Conservation (phyloP, 2,888 invertebrate genomes). For the Thymelicus sylvestris region DNA sequence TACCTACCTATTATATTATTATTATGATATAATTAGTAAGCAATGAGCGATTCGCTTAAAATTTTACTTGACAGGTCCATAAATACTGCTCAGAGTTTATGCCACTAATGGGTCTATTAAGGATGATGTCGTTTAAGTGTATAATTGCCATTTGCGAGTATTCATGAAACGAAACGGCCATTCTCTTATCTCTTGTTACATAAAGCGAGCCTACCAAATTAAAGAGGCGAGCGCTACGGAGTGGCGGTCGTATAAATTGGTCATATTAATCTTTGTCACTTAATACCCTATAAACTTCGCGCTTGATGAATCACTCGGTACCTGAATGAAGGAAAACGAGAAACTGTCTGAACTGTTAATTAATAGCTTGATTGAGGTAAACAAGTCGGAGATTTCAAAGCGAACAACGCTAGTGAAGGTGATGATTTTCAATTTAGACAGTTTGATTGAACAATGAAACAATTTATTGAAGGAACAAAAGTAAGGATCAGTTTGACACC, state of each 20-base stretch:
- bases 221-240: constrained; percentile 37
- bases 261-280: constrained; percentile 72
- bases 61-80: too few relatives aligned
- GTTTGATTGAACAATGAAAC: constrained; percentile 14
- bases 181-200: constrained; percentile 35
- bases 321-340: constrained; percentile 50
- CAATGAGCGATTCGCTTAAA: too few relatives aligned
- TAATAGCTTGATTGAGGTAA: constrained; percentile 33
- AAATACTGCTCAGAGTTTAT: neutral
- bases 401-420: constrained; percentile 8
- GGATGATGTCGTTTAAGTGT: constrained; percentile 14
- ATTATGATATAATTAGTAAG: too few relatives aligned
- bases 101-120: constrained; percentile 9
- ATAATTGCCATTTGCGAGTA: constrained; percentile 22
- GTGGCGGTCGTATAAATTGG: constrained; percentile 59
- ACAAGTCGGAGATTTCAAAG: constrained; percentile 22
- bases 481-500: neutral
- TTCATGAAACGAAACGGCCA: constrained; percentile 18
- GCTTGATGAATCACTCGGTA: constrained; percentile 60
- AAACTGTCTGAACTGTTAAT: constrained; percentile 36
- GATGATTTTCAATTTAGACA: constrained; percentile 13
- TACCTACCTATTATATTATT: too few relatives aligned
- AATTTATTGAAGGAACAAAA: neutral
- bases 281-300: constrained; percentile 68
- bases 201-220: constrained; percentile 47